Percentiles rank a stretch among this genome's conserved stretches.
phyloP scores from a whole-genome alignment of 2,113 vertebrate species.

The Stomatorhinus ivindoensis region DNA sequence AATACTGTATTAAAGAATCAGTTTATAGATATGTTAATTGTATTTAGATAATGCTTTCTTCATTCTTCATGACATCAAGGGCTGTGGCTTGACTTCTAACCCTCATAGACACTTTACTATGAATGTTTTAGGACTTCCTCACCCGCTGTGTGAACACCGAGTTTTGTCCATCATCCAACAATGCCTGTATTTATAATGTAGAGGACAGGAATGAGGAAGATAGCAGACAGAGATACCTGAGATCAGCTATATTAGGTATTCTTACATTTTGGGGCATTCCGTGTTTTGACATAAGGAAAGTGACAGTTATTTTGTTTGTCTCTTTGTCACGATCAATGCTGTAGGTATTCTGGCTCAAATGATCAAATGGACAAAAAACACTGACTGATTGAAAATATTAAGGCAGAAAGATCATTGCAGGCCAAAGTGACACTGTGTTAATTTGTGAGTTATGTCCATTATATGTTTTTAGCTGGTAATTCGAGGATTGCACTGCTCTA shows the following conservation, averaged over 20 bases:
- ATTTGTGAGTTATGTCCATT: not conserved
- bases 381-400: not conserved
- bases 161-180: not conserved
- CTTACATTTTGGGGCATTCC: not conserved
- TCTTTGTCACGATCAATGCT: not conserved
- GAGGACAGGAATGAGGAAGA: slow-evolving; percentile 12
- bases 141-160: not conserved
- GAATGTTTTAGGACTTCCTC: not conserved
- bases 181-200: not conserved
- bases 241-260: not conserved
- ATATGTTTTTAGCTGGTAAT: not conserved
- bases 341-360: not conserved
- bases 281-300: not conserved
- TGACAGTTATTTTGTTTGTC: not conserved
- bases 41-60: not conserved
- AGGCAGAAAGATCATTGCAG: not conserved
- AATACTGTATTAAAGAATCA: not conserved
- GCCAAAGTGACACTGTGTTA: not conserved
- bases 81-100: not conserved
- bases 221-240: not conserved
- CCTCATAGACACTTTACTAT: not conserved
- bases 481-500: not conserved
- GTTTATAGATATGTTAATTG: not conserved
- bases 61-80: not conserved
- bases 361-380: not conserved